Evolutionary conservation across 1,140 invertebrate genomes (phyloP), one percentile per base, ranked within the genome.

Genomic region (Arion vulgaris): DNA sequence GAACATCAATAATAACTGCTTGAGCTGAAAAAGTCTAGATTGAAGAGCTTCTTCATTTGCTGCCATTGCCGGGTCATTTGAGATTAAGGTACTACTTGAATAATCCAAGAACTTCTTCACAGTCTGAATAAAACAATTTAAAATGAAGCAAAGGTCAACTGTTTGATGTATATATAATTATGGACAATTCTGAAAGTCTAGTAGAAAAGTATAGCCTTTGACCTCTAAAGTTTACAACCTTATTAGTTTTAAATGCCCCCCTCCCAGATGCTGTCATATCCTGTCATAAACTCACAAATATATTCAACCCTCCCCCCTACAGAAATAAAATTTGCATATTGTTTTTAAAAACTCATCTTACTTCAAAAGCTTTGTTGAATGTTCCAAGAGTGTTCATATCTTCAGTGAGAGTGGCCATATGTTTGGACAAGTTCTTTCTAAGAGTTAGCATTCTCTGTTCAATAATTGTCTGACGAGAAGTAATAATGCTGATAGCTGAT

Each of bases 401-500:
- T 36, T 86, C 83, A 69, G 88, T 85, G 32, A 91, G 84, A 38
- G 81, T 81, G 69, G 87, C 83, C 19, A 87, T 77, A 36, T 90
- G 90, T 45, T 88, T 86, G 1, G 83, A 83, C 53, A 90, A 83
- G 26, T 84, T 82, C 57, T 92, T 88, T 49, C 89, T 83, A 23
- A 90, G 82, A 13, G 79, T 82, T 32, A 89, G 73, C 36, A 91
- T 83, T 41, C 90, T 84, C 69, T 91, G 87, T 49, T 90, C 88
- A 11, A 92, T 69, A 2, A 66, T 81, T 15, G 89, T 85, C 72
- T 89, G 87, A n/a, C 86, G 83, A 11, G 90, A 89, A 23, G 89
- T 90, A 1, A 92, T 86, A 17, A 83, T 86, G 9, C 87, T 83
- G 49, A 91, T 88, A 15, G 89, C 88, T 23, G 90, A 86, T 39